Base-by-base conservation (phyloP, 2,888 invertebrate genomes). In the Agrenia bidenticulata region DNA sequence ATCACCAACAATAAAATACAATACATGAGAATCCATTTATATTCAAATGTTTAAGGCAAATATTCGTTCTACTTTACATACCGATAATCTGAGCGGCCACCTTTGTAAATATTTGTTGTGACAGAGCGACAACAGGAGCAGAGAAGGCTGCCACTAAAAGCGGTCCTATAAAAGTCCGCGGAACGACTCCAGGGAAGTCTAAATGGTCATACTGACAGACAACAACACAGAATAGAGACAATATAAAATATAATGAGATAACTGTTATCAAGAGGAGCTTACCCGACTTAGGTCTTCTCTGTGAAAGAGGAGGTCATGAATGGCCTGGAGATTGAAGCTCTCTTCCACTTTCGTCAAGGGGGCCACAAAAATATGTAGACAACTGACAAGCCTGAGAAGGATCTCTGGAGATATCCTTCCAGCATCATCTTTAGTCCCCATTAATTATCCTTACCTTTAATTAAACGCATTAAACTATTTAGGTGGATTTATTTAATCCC, bases 271-370 rank as follows among this genome's bases (percentile, higher is more conserved):
- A n/a, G n/a, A n/a, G n/a, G n/a, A n/a, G n/a, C n/a, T n/a, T n/a
- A 94, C 95, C 88, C 91, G 84, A 64, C 88, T 84, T 76, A 94
- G 84, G 84, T 94, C 91, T 81, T 85, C 84, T 75, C 89, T 86
- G 80, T 94, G 88, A 81, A 92, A 95, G 55, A 99, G 83, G 78
- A 99, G 86, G 82, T 99, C 99, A 82, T 99, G 99, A 80, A 91
- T 90, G 23, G 99, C 98, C 83, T 99, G 99, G 65, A 97, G 84
- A 83, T 97, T 98, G 81, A 99, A 99, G 82, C 97, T 98, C 83
- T 99, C 99, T 82, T 99, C 99, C 58, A 99, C 99, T 88, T 99
- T 98, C 2, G 96, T 97, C 80, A 89, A 97, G 60, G 98, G 98
- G 78, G 95, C 94, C 77, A 90, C 85, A 70, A 93, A 80, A 65